phyloP scores from a whole-genome alignment of 2,113 vertebrate species.

The Burhinus oedicnemus region DNA sequence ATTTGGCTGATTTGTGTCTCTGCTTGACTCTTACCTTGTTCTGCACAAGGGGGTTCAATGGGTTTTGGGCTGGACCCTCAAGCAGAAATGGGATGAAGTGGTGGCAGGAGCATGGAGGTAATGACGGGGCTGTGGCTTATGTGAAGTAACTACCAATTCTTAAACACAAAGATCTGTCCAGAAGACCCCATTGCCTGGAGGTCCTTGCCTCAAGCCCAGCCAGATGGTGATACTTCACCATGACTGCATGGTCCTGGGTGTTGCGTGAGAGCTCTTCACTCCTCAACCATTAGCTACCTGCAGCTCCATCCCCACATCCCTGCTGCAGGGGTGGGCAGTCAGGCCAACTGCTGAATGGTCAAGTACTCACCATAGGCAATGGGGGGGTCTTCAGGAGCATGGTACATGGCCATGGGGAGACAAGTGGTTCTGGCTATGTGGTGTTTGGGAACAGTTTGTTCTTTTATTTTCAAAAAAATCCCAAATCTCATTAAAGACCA shows the following conservation, averaged over 20 bases:
- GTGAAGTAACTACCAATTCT: background rate
- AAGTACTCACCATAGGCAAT: rapidly evolving
- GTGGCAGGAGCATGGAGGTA: background rate
- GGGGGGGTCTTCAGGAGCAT: background rate
- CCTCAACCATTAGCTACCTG: background rate
- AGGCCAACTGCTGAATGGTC: background rate
- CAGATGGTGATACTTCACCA: too few species aligned
- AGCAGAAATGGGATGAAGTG: background rate
- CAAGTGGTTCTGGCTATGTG: background rate
- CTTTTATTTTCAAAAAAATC: background rate
- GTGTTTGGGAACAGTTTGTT: background rate
- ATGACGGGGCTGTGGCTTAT: background rate
- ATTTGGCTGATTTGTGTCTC: background rate
- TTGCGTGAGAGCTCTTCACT: too few species aligned
- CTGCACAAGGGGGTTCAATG: rapidly evolving
- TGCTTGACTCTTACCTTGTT: background rate
- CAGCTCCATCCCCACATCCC: background rate
- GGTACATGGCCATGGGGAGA: too few species aligned
- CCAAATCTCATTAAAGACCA: background rate
- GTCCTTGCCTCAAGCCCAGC: background rate
- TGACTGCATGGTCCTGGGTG: too few species aligned
- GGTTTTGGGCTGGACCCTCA: background rate
- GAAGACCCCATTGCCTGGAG: background rate
- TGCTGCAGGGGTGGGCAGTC: background rate
- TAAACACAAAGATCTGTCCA: background rate